A percentile compares a stretch with the other conserved stretches of the same genome.
phyloP scores from a whole-genome alignment of 2,888 invertebrate species.

The Pilophorus perplexus region DNA sequence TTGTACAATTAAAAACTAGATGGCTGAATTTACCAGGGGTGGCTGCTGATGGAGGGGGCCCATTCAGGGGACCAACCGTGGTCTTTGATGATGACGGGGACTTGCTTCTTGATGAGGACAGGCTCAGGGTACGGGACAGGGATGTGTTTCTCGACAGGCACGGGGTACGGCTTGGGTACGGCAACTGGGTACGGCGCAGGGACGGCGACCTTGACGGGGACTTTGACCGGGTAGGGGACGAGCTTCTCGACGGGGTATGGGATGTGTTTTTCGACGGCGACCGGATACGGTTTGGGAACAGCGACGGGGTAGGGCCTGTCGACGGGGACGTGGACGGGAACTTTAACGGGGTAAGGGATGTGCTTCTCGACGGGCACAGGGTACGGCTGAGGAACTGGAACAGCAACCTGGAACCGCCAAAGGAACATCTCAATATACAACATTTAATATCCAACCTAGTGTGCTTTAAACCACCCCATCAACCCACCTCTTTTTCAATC shows the following conservation, averaged over 20 bases:
- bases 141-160: conserved; percentile 70
- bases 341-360: conserved; percentile 55
- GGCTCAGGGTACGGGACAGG: conserved; percentile 67
- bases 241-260: conserved; percentile 57
- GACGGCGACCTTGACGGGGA: conserved; percentile 57
- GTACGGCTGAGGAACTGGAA: conserved; percentile 52
- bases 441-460: no score
- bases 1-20: no score
- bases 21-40: neutral
- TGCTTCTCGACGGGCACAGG: conserved; percentile 54
- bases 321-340: conserved; percentile 63
- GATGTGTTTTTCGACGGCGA: conserved; percentile 58
- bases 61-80: conserved; percentile 25
- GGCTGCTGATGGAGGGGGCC: neutral
- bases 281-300: conserved; percentile 54
- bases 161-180: conserved; percentile 75
- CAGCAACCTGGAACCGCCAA: conserved; percentile 7
- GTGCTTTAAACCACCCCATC: no score
- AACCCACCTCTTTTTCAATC: conserved; percentile 54
- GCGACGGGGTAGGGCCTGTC: conserved; percentile 61
- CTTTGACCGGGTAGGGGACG: conserved; percentile 64
- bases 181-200: conserved; percentile 60
- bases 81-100: conserved; percentile 70
- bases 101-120: conserved; percentile 72
- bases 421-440: no score